Conservation (phyloP, 2,888 invertebrate species). For the Lasioglossum leucozonium region DNA sequence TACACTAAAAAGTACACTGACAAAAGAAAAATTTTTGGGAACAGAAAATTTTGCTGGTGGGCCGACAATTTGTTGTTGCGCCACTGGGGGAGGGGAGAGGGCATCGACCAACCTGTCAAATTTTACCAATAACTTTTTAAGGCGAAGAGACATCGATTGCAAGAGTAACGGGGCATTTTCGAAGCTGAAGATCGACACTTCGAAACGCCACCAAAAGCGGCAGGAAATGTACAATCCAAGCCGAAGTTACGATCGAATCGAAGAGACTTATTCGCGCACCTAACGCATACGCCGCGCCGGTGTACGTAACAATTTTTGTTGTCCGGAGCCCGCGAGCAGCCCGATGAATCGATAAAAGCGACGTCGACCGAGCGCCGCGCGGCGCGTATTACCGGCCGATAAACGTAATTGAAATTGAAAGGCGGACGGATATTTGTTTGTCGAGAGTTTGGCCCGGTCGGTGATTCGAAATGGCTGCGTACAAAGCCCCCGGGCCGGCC, state of each 20-base stretch:
- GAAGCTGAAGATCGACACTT: background rate
- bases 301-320: conserved; percentile 1
- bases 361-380: background rate
- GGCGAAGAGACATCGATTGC: background rate
- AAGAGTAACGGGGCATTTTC: background rate
- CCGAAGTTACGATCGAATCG: background rate
- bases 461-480: conserved; percentile 44
- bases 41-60: no score
- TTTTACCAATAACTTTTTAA: no score
- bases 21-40: no score
- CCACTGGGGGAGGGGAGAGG: no score
- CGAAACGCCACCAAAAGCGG: background rate
- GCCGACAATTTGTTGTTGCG: no score
- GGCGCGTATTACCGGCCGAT: conserved; percentile 12
- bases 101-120: no score
- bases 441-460: conserved; percentile 10
- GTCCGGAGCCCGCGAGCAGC: background rate
- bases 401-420: conserved; percentile 43
- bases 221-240: background rate
- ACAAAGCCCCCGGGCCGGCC: conserved; percentile 30
- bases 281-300: background rate
- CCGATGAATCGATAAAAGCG: conserved; percentile 5
- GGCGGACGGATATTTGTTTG: conserved; percentile 38
- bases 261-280: background rate
- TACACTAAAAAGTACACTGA: no score